Base-by-base conservation (phyloP, 2,797 vertebrate genomes). In the Bufotes viridis region DNA sequence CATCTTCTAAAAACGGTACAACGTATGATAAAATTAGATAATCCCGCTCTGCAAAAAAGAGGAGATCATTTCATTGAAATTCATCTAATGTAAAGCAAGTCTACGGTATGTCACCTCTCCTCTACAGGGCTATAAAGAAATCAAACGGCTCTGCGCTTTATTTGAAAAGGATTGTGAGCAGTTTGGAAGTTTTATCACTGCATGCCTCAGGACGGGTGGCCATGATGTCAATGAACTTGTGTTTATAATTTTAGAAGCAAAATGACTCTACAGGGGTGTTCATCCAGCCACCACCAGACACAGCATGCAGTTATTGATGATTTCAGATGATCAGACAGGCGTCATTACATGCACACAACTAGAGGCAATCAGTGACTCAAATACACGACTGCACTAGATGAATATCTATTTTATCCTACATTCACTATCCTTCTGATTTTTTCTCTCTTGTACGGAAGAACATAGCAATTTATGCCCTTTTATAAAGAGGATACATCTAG, bases 401-500 rank as follows among this genome's bases (percentile, higher is more conserved):
- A 76, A n/a, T 53, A 55, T n/a, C 74, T 15, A 55, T 22, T 20
- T 51, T 13, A 22, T 75, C 42, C 20, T 70, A 34, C 34, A 75
- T 34, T 15, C 72, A 20, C 34, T 7, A 42, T 42, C 6, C 17
- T 72, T 17, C 55, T 57, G 14, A 18, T 72, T 70, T 34, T 34
- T 80, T 42, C 11, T 55, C 13, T 51, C 22, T 42, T 67, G 20
- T 81, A 29, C 15, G 7, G 58, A 60, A 42, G 58, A 70, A 57
- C 11, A 76, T 17, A 76, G 24, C 55, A 34, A 9, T 78, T 78
- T 58, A 74, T 67, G 72, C 13, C 14, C 29, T 42, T 83, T 53
- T 69, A 34, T 58, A 76, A 78, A 17, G 26, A 78, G 60, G 60
- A 78, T 42, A 78, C 26, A 26, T 82, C 82, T 67, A 85, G 78